Conservation (phyloP, 2,888 invertebrate genomes). For the Xylocampa areola region DNA sequence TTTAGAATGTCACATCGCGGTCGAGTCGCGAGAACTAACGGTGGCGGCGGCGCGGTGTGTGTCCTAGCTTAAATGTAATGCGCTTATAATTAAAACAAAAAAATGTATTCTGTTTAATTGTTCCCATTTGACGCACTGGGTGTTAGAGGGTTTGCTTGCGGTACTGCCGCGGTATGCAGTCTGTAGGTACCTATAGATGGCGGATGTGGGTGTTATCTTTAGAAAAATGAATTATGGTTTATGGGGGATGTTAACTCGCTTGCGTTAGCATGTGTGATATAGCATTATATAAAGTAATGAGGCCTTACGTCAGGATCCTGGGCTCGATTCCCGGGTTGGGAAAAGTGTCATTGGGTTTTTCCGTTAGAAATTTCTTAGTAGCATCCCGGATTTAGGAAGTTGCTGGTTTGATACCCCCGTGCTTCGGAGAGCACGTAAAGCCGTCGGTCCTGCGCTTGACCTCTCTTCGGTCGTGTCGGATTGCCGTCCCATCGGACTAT, state of each 20-base stretch:
- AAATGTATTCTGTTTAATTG: conserved; percentile 58
- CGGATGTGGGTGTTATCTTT: not conserved
- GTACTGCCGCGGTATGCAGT: not conserved
- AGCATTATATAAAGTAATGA: no score
- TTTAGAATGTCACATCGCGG: conserved; percentile 51
- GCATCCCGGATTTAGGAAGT: no score
- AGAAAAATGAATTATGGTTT: not conserved
- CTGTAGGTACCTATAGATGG: not conserved
- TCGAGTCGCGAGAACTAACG: conserved; percentile 60
- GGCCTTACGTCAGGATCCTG: no score
- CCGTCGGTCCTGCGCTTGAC: no score
- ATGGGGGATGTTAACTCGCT: not conserved
- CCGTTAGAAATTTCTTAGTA: no score
- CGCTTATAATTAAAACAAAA: conserved; percentile 71
- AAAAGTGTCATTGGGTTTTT: no score
- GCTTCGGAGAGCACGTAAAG: no score
- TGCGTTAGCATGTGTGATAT: no score
- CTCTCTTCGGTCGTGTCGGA: no score
- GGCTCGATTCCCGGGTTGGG: no score
- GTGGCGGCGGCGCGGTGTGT: conserved; percentile 63
- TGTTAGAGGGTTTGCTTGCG: conserved; percentile 34
- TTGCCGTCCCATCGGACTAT: no score
- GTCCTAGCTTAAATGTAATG: conserved; percentile 65
- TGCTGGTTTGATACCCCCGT: no score
- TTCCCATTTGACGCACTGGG: conserved; percentile 50